These are phyloP conservation scores for Papilio gigon DNA, from an alignment of 2,888 invertebrate species.

Conservation along the genomic window DNA sequence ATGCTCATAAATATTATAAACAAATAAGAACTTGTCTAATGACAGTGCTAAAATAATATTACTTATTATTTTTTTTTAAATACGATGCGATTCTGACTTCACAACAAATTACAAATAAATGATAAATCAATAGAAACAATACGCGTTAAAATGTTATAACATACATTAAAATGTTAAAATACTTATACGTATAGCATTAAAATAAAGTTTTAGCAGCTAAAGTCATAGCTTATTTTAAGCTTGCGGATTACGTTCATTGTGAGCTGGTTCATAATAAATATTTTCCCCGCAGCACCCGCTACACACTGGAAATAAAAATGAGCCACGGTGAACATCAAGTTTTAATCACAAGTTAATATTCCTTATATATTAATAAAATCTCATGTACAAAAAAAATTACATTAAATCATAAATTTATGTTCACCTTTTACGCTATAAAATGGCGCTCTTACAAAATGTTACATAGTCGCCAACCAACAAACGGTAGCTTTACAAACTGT, in stretches of 20 bases:
- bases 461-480: no score
- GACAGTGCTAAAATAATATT: no score
- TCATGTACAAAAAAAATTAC: no score
- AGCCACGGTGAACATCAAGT: not conserved
- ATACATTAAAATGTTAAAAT: not conserved
- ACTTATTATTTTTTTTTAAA: no score
- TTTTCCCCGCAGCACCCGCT: slow-evolving; percentile 17
- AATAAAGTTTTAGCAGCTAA: slow-evolving; percentile 33
- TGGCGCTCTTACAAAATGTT: no score
- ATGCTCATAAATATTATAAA: no score
- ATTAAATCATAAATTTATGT: not conserved
- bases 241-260: slow-evolving; percentile 36
- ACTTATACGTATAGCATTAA: slow-evolving; percentile 27
- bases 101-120: no score
- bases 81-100: no score
- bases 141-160: not conserved
- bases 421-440: not conserved
- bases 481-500: no score
- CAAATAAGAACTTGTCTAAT: no score
- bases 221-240: slow-evolving; percentile 37
- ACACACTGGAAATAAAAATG: slow-evolving; percentile 25
- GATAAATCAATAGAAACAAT: not conserved
- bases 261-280: slow-evolving; percentile 34
- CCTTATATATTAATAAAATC: no score
- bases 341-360: not conserved